A percentile compares a stretch with the other conserved stretches of the same genome.
These are phyloP conservation scores for Rhynchopsitta pachyrhyncha DNA, from an alignment of 2,113 vertebrate species.

Conservation along the genomic window DNA sequence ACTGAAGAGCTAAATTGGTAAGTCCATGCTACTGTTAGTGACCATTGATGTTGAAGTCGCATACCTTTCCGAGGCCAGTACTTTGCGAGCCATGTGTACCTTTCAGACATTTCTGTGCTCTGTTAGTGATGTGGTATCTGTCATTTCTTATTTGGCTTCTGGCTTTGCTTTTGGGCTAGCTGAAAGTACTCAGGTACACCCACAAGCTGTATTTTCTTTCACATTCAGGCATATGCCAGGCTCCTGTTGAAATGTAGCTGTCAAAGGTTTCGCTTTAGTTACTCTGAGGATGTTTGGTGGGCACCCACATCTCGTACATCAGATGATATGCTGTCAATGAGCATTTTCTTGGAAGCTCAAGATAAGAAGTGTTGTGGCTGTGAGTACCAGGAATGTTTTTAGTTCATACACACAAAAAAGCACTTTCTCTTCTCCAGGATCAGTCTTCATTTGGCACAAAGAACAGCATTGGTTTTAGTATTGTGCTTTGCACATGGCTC, in stretches of 20 bases:
- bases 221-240: background rate
- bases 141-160: background rate
- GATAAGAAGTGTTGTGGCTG: background rate
- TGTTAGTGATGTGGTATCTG: background rate
- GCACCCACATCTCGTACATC: background rate
- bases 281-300: background rate
- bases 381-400: background rate
- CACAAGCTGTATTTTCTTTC: background rate
- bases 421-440: background rate
- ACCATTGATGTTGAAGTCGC: background rate
- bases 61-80: background rate
- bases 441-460: background rate
- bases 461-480: background rate
- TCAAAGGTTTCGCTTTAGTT: background rate
- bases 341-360: background rate
- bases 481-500: background rate
- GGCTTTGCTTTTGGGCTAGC: background rate
- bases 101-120: background rate
- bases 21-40: accelerated
- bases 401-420: background rate
- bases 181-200: background rate
- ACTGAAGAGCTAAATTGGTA: background rate
- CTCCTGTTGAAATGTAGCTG: background rate
- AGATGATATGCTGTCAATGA: background rate
- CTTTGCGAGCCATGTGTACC: background rate